A percentile compares a stretch with the other conserved stretches of the same genome.
Conservation (phyloP, 2,888 invertebrate genomes). For the Drosophila phalerata region DNA sequence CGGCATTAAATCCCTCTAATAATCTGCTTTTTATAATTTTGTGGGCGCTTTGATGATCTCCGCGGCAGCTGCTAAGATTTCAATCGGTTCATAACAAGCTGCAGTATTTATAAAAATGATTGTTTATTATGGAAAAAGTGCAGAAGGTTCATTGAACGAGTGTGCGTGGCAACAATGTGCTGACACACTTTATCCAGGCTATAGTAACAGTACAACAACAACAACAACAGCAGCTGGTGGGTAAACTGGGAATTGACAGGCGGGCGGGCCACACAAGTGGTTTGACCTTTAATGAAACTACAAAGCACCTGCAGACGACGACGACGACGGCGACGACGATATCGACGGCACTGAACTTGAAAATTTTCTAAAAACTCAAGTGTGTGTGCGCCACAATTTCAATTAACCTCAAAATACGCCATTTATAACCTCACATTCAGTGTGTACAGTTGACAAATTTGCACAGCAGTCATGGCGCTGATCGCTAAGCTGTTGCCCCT, state of each 20-base stretch:
- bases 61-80: conserved; percentile 67
- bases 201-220: conserved; percentile 15
- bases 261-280: conserved; percentile 75
- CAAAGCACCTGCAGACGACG: conserved; percentile 16
- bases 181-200: conserved; percentile 76
- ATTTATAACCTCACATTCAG: conserved; percentile 47
- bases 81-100: conserved; percentile 69
- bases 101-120: conserved; percentile 67
- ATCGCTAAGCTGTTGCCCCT: conserved; percentile 1
- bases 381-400: conserved; percentile 57
- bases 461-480: conserved; percentile 31
- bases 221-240: conserved; percentile 19
- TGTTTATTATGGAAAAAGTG: conserved; percentile 72
- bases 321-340: not conserved
- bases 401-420: conserved; percentile 66
- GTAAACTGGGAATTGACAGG: conserved; percentile 54
- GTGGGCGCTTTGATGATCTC: conserved; percentile 56
- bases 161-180: conserved; percentile 55
- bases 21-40: conserved; percentile 46
- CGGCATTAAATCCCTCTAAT: conserved; percentile 62
- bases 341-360: conserved; percentile 63
- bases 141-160: conserved; percentile 73
- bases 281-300: conserved; percentile 71
- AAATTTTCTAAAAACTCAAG: conserved; percentile 35
- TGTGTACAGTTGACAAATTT: conserved; percentile 63